phyloP scores from a whole-genome alignment of 2,113 vertebrate genomes.

The Herpetotheres cachinnans region DNA sequence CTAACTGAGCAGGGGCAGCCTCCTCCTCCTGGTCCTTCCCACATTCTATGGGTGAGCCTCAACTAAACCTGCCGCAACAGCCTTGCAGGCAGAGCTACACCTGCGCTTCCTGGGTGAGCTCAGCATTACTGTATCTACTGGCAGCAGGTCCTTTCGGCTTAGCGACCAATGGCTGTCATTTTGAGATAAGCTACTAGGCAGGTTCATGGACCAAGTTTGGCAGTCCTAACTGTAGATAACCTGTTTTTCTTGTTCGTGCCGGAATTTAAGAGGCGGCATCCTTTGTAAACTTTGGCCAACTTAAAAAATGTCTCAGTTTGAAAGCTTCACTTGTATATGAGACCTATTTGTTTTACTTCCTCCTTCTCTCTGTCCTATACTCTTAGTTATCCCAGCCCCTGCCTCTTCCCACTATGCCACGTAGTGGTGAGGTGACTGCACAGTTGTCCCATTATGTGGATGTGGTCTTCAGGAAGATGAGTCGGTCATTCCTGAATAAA shows the following conservation, averaged over 20 bases:
- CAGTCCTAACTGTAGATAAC: not conserved
- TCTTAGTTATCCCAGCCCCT: not conserved
- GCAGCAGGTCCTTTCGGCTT: not conserved
- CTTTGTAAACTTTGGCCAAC: not conserved
- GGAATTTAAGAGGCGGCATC: not conserved
- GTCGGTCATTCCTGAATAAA: not conserved
- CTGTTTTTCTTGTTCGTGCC: not conserved
- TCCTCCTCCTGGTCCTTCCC: not conserved
- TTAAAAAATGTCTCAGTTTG: not conserved
- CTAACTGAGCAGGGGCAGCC: fast-evolving
- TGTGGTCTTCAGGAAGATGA: not conserved
- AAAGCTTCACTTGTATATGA: not conserved
- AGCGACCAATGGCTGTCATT: not conserved
- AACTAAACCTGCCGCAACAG: not conserved
- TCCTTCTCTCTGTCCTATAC: not conserved
- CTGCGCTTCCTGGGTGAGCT: not conserved
- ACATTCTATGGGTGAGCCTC: fast-evolving
- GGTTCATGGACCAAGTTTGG: not conserved
- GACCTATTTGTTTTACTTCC: not conserved
- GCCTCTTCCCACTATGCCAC: not conserved
- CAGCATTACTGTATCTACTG: not conserved
- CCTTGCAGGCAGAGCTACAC: not conserved
- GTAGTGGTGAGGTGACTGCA: not conserved
- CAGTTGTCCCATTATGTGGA: not conserved
- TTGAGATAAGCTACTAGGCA: not conserved